A percentile compares a stretch with the other conserved stretches of the same genome.
phyloP scores from a whole-genome alignment of 2,797 vertebrate species.

The Tadarida brasiliensis region DNA sequence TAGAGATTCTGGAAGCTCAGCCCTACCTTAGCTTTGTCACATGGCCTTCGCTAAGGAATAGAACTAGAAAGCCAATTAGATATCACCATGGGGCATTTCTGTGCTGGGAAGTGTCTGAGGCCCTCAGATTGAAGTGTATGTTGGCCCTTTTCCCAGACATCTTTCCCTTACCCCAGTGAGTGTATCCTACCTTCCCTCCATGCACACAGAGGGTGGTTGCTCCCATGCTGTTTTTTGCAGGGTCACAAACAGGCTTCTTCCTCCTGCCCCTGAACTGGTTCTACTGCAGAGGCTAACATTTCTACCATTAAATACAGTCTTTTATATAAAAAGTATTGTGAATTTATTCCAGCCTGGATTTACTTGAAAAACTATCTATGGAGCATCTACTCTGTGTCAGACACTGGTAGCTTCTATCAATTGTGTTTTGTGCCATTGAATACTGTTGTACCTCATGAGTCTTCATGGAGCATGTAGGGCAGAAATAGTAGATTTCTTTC shows the following conservation, averaged over 20 bases:
- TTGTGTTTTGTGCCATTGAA: conserved; percentile 36
- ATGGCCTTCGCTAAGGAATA: conserved; percentile 61
- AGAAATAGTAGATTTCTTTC: conserved; percentile 52
- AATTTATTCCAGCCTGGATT: conserved; percentile 57
- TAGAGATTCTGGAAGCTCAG: conserved; percentile 55
- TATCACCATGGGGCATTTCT: conserved; percentile 69
- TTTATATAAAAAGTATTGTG: conserved; percentile 23
- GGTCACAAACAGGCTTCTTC: conserved; percentile 46
- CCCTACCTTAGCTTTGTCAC: not conserved
- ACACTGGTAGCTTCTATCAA: conserved; percentile 5
- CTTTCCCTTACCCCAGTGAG: not conserved
- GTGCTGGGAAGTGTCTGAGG: conserved; percentile 65
- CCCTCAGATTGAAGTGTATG: conserved; percentile 65
- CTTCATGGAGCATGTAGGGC: not conserved
- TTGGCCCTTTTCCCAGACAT: conserved; percentile 76
- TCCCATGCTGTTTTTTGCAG: conserved; percentile 52
- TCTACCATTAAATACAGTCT: conserved; percentile 31
- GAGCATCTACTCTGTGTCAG: conserved; percentile 39
- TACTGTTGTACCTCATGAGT: not conserved
- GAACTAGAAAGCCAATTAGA: conserved; percentile 71
- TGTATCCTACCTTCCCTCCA: conserved; percentile 52
- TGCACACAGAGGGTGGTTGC: conserved; percentile 47
- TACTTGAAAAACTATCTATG: conserved; percentile 56
- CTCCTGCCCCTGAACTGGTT: conserved; percentile 27
- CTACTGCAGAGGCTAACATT: not conserved